These are phyloP conservation scores for Drosophila macrospina DNA, from an alignment of 2,888 invertebrate genomes.

Conservation along the genomic window DNA sequence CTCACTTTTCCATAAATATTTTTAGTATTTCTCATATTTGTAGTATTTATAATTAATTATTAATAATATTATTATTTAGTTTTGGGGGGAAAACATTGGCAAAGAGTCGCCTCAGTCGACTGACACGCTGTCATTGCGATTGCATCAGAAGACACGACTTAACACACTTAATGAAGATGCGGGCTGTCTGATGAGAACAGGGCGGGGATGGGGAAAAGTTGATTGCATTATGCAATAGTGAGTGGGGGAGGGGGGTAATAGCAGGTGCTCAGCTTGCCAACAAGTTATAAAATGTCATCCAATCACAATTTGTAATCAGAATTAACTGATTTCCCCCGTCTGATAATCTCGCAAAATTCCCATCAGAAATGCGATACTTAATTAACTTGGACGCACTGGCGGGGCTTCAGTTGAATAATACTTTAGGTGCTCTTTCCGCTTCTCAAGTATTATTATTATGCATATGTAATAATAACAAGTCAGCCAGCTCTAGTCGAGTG, in stretches of 20 bases:
- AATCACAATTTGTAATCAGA: conserved; percentile 10
- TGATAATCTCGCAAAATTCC: background rate
- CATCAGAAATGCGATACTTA: conserved; percentile 13
- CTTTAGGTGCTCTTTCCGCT: background rate
- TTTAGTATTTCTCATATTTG: background rate
- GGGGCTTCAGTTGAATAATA: conserved; percentile 13
- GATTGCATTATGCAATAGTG: conserved; percentile 19
- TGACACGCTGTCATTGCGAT: conserved; percentile 9
- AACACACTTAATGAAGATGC: conserved; percentile 19
- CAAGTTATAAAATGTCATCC: conserved; percentile 9
- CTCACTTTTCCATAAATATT: background rate
- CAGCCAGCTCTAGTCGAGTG: no score
- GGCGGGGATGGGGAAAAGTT: background rate
- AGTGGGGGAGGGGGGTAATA: background rate
- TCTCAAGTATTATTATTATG: background rate
- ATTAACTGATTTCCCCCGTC: background rate
- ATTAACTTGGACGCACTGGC: conserved; percentile 12
- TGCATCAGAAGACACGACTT: conserved; percentile 25
- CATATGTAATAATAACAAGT: no score
- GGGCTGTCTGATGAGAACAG: conserved; percentile 2
- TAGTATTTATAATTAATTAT: conserved; percentile 1
- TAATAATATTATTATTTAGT: background rate
- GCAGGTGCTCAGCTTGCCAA: conserved; percentile 3
- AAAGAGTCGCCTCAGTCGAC: conserved; percentile 1
- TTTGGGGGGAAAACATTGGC: background rate